Evolutionary conservation across 2,888 invertebrate species (phyloP), one percentile per base, ranked within the genome.

Genomic region (Andrena camellia): DNA sequence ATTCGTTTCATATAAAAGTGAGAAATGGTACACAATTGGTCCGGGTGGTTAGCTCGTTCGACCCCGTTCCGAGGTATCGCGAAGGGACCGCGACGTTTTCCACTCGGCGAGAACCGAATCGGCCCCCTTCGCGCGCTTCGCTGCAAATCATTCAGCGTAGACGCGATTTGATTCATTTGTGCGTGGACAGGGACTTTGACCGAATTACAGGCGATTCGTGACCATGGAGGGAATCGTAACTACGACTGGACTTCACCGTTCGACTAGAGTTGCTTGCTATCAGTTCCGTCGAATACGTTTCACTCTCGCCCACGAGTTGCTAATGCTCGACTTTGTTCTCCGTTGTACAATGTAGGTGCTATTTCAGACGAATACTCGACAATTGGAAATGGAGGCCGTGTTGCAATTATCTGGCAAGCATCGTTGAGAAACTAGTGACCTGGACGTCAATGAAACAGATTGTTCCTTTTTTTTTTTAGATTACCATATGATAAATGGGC

Each of bases 21-120:
- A 90, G 91, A 91, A 91, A 91, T 89, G 88, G 90, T 90, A 88
- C 81, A 87, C 84, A 86, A 89, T 90, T 90, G 89, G 90, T 90
- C 90, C 86, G 83, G 86, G 73, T 57, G 60, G 31, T 54, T 48
- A 78, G 81, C 81, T 66, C 77, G 84, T 64, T 79, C 76, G 72
- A 68, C 59, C 83, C 69, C 86, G 84, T 83, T 78, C 78, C 70
- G 82, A 71, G 78, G 54, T 54, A 66, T 70, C 78, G 68, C 75
- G 81, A 77, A 59, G 73, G 52, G 66, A 60, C 13, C 69, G 68
- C 10, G 2, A 33, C 33, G 52, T 68, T 29, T 64, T 33, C 68
- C 64, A 20, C 68, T 62, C 23, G 54, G 29, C 26, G 54, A 13
- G 52, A 64, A 48, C 42, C 63, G 29, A 31, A 23, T n/a, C n/a